phyloP scores from a whole-genome alignment of 2,888 invertebrate species.

The Drosophila paranaensis region DNA sequence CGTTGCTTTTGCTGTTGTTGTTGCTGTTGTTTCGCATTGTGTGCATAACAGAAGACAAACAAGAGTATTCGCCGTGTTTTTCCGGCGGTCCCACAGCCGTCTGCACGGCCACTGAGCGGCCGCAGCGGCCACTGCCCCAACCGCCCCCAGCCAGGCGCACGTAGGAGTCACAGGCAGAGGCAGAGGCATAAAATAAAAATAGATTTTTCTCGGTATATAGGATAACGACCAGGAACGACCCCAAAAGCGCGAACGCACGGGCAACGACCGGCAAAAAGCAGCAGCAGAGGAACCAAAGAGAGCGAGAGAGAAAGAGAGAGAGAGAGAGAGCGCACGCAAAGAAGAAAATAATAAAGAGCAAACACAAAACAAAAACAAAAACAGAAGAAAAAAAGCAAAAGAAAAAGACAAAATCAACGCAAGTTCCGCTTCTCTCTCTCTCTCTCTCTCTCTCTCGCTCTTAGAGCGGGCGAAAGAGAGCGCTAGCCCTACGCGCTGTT shows the following conservation, averaged over 20 bases:
- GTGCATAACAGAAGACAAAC: slow-evolving; percentile 37
- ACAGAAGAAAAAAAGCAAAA: not conserved
- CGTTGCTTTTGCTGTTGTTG: slow-evolving; percentile 13
- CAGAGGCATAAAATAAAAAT: slow-evolving; percentile 70
- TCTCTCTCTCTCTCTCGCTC: not conserved
- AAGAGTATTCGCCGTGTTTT: slow-evolving; percentile 32
- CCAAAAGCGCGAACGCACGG: slow-evolving; percentile 71
- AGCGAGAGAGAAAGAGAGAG: not conserved
- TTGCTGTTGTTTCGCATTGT: slow-evolving; percentile 30
- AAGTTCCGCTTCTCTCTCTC: slow-evolving; percentile 5
- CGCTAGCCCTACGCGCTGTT: slow-evolving; percentile 11
- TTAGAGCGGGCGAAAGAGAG: slow-evolving; percentile 7
- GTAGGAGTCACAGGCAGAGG: not conserved
- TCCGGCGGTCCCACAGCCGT: slow-evolving; percentile 37
- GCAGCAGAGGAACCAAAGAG: slow-evolving; percentile 10
- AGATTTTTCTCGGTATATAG: slow-evolving; percentile 83
- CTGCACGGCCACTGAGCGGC: slow-evolving; percentile 18
- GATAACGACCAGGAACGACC: slow-evolving; percentile 84
- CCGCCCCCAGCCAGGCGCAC: too few relatives aligned
- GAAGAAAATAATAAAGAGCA: not conserved
- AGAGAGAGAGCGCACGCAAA: too few relatives aligned
- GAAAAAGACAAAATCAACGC: slow-evolving; percentile 16
- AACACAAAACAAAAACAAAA: not conserved
- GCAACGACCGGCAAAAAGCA: slow-evolving; percentile 72
- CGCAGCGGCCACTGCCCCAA: slow-evolving; percentile 1